Conservation (phyloP, 1,140 invertebrate species). For the Drosophila orena region DNA sequence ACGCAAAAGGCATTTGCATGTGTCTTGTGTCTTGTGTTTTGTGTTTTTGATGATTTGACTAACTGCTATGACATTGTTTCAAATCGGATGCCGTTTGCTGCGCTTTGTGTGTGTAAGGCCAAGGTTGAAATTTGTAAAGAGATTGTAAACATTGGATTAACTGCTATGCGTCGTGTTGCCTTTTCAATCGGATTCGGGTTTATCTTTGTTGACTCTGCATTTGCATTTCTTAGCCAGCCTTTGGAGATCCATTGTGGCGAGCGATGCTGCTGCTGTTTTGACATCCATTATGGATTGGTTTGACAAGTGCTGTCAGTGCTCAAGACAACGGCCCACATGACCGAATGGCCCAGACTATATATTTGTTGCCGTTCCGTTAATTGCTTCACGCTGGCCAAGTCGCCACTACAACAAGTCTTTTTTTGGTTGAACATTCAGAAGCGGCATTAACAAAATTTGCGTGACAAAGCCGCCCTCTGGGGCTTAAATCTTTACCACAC, state of each 20-base stretch:
- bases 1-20: not conserved
- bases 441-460: constrained; percentile 62
- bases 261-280: constrained; percentile 55
- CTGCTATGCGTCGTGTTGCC: constrained; percentile 52
- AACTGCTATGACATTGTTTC: constrained; percentile 77
- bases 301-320: constrained; percentile 74
- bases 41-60: constrained; percentile 36
- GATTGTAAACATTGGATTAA: constrained; percentile 80
- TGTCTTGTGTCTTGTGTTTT: not conserved
- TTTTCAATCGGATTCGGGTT: constrained; percentile 52
- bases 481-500: constrained; percentile 29
- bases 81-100: constrained; percentile 61
- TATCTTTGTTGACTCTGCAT: constrained; percentile 55
- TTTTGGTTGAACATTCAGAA: constrained; percentile 10
- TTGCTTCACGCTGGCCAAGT: constrained; percentile 62
- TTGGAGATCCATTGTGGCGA: constrained; percentile 27
- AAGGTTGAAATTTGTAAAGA: constrained; percentile 82
- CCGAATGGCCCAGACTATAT: constrained; percentile 19
- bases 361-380: constrained; percentile 75
- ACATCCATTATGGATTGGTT: constrained; percentile 78
- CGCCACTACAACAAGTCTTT: constrained; percentile 1
- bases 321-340: constrained; percentile 71
- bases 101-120: constrained; percentile 75
- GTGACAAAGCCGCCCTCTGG: constrained; percentile 67
- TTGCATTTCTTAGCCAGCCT: constrained; percentile 64